Percentiles rank a stretch among this genome's conserved stretches.
These are phyloP conservation scores for Eurosta solidaginis DNA, from an alignment of 1,140 invertebrate genomes.

Conservation along the genomic window DNA sequence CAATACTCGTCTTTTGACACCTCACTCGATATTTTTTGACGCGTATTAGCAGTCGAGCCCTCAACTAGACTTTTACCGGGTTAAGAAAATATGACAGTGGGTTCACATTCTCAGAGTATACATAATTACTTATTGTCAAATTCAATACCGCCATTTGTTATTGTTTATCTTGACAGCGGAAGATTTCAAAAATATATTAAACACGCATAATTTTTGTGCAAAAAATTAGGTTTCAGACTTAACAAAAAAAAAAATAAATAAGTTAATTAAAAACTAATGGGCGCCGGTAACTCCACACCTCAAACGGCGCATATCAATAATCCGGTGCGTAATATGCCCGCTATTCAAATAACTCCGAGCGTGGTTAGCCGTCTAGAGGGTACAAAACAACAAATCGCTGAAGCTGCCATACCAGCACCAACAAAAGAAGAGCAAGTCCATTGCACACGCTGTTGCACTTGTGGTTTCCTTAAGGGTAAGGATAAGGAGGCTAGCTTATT, in stretches of 20 bases:
- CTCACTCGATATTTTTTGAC: too few species aligned
- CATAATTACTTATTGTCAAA: too few species aligned
- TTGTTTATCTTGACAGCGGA: too few species aligned
- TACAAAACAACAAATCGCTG: background rate
- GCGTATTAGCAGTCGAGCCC: too few species aligned
- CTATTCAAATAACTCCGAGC: background rate
- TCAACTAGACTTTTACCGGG: too few species aligned
- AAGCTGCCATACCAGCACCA: background rate
- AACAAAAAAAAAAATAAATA: background rate
- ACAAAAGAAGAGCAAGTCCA: background rate
- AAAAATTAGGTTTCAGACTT: too few species aligned
- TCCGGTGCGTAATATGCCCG: background rate
- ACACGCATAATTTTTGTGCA: too few species aligned
- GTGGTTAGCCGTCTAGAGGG: background rate
- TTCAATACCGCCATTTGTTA: too few species aligned
- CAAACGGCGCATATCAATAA: slow-evolving; percentile 17
- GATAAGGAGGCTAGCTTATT: background rate
- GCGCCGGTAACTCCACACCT: slow-evolving; percentile 8
- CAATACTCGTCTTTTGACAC: too few species aligned
- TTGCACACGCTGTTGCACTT: background rate
- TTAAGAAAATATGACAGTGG: too few species aligned
- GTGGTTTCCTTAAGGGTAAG: background rate
- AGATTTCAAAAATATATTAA: too few species aligned
- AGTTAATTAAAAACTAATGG: background rate
- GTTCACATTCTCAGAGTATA: too few species aligned